phyloP scores from a whole-genome alignment of 2,113 vertebrate species.

The Motacilla alba region DNA sequence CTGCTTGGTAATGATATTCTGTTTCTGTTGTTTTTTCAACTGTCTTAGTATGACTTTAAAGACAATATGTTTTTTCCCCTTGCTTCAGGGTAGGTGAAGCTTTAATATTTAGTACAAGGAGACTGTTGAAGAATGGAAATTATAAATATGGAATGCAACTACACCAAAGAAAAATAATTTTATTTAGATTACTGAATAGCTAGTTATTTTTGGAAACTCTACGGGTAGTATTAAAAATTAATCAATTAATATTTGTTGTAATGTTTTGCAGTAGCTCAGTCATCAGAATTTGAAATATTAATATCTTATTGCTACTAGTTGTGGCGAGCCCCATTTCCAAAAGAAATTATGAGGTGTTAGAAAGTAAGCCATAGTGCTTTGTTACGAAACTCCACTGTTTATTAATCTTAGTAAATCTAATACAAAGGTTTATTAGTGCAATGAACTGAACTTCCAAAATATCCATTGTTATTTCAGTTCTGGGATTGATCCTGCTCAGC shows the following conservation, averaged over 20 bases:
- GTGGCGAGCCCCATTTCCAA: neutral
- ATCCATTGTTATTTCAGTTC: neutral
- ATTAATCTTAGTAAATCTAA: neutral
- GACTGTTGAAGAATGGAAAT: neutral
- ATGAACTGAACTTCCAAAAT: neutral
- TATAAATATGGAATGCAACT: neutral
- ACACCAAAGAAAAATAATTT: neutral
- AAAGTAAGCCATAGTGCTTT: neutral
- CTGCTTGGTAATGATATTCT: neutral
- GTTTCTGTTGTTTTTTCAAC: neutral
- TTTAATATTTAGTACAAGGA: neutral
- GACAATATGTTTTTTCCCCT: neutral
- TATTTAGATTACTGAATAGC: neutral
- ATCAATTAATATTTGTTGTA: neutral
- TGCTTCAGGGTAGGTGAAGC: neutral
- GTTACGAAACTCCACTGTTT: neutral
- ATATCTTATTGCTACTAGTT: neutral
- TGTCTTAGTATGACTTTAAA: neutral
- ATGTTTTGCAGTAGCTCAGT: neutral
- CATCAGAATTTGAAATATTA: neutral
- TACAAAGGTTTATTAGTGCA: neutral
- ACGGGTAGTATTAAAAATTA: neutral
- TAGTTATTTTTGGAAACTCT: neutral
- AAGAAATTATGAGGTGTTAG: neutral
- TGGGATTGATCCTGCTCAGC: neutral